Percentiles rank a stretch among this genome's conserved stretches.
phyloP scores from a whole-genome alignment of 2,113 vertebrate species.

The Hydropotes inermis region DNA sequence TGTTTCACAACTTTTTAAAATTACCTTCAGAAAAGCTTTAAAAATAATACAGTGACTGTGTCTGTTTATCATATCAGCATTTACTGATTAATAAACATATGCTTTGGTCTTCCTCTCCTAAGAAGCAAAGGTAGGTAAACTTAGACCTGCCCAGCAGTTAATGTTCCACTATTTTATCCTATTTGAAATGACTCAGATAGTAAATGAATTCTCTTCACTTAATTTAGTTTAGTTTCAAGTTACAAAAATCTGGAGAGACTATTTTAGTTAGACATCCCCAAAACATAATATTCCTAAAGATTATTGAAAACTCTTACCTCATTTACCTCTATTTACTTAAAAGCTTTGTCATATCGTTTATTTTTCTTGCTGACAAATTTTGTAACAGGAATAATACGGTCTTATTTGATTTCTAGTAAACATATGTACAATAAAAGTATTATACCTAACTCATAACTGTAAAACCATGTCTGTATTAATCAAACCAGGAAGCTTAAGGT shows the following conservation, averaged over 20 bases:
- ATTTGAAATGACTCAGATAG: background rate
- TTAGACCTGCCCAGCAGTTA: background rate
- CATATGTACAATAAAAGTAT: background rate
- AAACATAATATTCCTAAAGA: background rate
- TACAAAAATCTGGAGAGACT: background rate
- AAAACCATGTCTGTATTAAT: background rate
- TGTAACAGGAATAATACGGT: background rate
- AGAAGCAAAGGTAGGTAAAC: background rate
- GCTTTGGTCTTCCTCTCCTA: background rate
- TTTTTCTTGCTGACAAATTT: background rate
- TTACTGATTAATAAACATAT: background rate
- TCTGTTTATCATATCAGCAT: background rate
- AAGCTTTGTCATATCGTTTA: background rate
- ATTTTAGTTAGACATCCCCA: background rate
- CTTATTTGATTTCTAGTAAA: background rate
- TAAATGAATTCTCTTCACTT: background rate
- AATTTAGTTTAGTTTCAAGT: background rate
- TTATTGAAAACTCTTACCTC: background rate
- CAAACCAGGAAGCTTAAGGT: background rate
- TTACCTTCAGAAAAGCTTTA: background rate
- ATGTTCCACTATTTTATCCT: background rate
- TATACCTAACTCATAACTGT: background rate
- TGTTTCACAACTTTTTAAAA: background rate
- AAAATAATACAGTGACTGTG: background rate
- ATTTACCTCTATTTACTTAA: background rate